A percentile compares a stretch with the other conserved stretches of the same genome.
phyloP scores from a whole-genome alignment of 2,888 invertebrate species.

The Mantis religiosa region DNA sequence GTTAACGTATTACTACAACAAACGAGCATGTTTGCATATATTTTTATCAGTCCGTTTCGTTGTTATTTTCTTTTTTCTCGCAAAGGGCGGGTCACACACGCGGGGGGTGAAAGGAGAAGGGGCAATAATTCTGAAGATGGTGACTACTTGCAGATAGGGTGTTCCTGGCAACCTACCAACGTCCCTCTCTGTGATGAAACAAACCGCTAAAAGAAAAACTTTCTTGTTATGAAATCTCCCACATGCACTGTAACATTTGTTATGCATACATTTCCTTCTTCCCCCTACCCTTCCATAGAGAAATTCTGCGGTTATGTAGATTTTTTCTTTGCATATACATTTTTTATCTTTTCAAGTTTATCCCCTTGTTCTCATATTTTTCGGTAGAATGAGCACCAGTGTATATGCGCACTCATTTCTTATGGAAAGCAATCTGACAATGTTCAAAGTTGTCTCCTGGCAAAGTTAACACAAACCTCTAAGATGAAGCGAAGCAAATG shows the following conservation, averaged over 20 bases:
- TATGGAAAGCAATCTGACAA: not conserved
- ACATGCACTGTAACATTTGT: not conserved
- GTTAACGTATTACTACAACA: not conserved
- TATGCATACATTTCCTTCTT: not conserved
- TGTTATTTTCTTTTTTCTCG: not conserved
- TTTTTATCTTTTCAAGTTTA: not conserved
- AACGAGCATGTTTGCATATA: not conserved
- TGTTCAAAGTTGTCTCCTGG: not conserved
- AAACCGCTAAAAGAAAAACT: not conserved
- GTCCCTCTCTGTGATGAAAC: not conserved
- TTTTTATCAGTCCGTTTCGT: not conserved
- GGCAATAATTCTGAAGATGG: not conserved
- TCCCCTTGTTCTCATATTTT: not conserved
- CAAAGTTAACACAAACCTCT: not conserved
- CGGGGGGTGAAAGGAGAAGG: no score
- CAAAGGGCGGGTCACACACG: not conserved
- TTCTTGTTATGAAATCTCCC: not conserved
- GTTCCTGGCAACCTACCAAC: not conserved
- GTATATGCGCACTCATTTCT: not conserved
- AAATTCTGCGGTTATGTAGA: not conserved
- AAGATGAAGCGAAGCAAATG: not conserved
- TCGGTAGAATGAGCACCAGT: not conserved
- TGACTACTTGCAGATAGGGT: not conserved
- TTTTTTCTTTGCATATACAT: not conserved
- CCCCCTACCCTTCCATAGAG: not conserved